A percentile compares a stretch with the other conserved stretches of the same genome.
Evolutionary conservation across 2,888 invertebrate species (phyloP).

Genomic region (Rhingia rostrata): DNA sequence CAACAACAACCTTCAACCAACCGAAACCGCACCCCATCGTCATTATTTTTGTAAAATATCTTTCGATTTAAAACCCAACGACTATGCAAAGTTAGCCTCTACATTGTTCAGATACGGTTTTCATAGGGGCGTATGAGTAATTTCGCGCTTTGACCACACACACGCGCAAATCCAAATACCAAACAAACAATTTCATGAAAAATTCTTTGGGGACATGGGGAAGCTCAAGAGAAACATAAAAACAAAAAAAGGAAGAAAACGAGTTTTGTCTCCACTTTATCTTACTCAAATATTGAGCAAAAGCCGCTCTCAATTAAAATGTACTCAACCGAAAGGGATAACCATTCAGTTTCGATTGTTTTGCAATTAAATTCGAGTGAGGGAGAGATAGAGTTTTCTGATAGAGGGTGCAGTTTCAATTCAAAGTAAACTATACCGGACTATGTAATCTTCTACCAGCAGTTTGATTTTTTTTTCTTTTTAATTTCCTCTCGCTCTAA

Average conservation of each 20-base stretch:
- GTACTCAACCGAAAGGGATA: conserved; percentile 33
- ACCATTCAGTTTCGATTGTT: not conserved
- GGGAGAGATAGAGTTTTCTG: not conserved
- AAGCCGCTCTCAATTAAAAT: conserved; percentile 21
- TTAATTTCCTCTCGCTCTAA: conserved; percentile 7
- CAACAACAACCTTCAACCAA: too few relatives aligned
- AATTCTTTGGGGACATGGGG: not conserved
- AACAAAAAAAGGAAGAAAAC: not conserved
- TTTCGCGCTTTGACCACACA: not conserved
- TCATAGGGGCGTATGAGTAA: conserved; percentile 67
- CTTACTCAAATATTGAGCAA: not conserved
- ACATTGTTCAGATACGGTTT: not conserved
- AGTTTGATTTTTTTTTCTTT: not conserved
- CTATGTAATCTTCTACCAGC: not conserved
- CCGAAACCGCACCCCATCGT: not conserved
- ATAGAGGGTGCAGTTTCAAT: not conserved
- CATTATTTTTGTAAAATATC: not conserved
- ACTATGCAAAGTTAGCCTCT: too few relatives aligned
- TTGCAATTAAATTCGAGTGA: not conserved
- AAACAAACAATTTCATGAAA: too few relatives aligned
- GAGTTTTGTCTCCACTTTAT: not conserved
- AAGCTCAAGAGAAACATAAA: not conserved
- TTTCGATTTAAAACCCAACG: not conserved
- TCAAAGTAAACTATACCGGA: too few relatives aligned
- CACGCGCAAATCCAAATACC: not conserved